Conservation (phyloP, 2,797 vertebrate species). For the Rousettus madagascariensis region DNA sequence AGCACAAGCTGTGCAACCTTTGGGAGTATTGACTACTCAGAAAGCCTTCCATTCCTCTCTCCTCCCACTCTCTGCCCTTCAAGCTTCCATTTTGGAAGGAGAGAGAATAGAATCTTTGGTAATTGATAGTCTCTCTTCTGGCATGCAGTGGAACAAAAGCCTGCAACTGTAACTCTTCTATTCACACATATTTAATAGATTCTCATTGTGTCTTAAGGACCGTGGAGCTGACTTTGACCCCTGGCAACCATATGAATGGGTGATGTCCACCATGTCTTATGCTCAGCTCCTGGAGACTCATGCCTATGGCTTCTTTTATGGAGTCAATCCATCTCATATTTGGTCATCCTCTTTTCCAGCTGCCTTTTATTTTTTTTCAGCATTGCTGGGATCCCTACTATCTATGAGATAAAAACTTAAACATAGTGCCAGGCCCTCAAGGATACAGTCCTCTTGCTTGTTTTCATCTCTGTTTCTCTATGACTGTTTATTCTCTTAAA, state of each 20-base stretch:
- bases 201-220: not conserved
- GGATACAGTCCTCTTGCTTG: not conserved
- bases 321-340: not conserved
- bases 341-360: not conserved
- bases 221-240: not conserved
- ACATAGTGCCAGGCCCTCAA: not conserved
- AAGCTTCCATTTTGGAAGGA: slow-evolving; percentile 32
- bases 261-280: not conserved
- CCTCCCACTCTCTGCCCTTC: slow-evolving; percentile 53
- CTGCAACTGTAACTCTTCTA: not conserved
- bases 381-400: not conserved
- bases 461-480: not conserved
- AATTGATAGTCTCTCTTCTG: slow-evolving; percentile 67
- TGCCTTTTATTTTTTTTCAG: not conserved
- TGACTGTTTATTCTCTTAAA: not conserved
- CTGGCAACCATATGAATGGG: not conserved
- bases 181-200: not conserved
- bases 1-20: slow-evolving; percentile 65
- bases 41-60: slow-evolving; percentile 50
- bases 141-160: not conserved
- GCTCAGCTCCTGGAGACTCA: not conserved
- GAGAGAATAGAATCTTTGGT: slow-evolving; percentile 48
- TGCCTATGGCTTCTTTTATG: not conserved
- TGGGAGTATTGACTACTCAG: slow-evolving; percentile 35
- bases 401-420: not conserved